Percentiles rank a stretch among this genome's conserved stretches.
These are phyloP conservation scores for human DNA, from an alignment of 2,113 vertebrate species.

Conservation along the genomic window GRCh38 chrX:134908501-134909000, in stretches of 20 bases:
- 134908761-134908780: neutral
- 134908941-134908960: neutral
- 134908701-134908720: slow-evolving; percentile 53
- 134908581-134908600: neutral
- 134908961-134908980: neutral
- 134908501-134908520: neutral
- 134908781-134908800: neutral
- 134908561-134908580: neutral
- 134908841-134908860: neutral
- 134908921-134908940: neutral
- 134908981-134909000: too few species aligned
- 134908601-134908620: neutral
- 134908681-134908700: slow-evolving; percentile 70
- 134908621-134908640: neutral
- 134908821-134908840: slow-evolving; percentile 11
- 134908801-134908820: slow-evolving; percentile 1
- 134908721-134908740: neutral
- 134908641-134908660: slow-evolving; percentile 30
- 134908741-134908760: neutral
- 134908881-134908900: neutral
- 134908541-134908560: neutral
- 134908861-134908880: neutral
- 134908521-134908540: neutral
- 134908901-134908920: neutral
- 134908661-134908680: slow-evolving; percentile 63